Conservation (phyloP, 2,113 vertebrate genomes). For the Notiomystis cincta region DNA sequence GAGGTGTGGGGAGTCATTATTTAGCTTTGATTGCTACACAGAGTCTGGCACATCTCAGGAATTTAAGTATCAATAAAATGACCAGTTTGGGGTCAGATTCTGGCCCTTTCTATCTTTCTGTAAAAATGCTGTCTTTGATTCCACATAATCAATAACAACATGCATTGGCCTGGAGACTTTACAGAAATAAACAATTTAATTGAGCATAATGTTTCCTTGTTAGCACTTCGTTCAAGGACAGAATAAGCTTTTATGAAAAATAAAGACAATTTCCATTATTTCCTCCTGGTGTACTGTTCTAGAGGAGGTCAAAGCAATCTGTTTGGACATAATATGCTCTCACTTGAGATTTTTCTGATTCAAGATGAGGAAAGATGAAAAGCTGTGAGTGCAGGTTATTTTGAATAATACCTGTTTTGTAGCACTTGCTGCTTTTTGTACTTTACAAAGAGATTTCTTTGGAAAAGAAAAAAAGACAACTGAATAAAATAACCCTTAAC, state of each 20-base stretch:
- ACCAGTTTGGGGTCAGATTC: neutral
- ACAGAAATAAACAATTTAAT: neutral
- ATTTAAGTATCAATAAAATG: neutral
- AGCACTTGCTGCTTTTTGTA: neutral
- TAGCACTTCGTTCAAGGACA: slow-evolving; percentile 1
- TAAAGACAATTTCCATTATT: neutral
- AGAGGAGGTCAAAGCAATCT: slow-evolving; percentile 6
- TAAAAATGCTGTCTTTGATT: neutral
- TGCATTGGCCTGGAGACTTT: neutral
- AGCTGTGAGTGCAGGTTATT: neutral
- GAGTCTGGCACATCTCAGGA: neutral
- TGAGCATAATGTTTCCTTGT: neutral
- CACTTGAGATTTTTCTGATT: slow-evolving; percentile 23
- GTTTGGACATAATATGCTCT: neutral
- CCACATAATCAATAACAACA: neutral
- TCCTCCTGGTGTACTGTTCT: neutral
- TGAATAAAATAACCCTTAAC: neutral
- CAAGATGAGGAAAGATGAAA: neutral
- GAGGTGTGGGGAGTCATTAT: neutral
- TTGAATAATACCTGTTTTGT: neutral
- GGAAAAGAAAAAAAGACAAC: neutral
- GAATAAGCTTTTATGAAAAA: neutral
- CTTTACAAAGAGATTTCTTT: neutral
- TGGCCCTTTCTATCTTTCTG: neutral
- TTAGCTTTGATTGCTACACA: neutral